Percentiles rank a stretch among this genome's conserved stretches.
phyloP scores from a whole-genome alignment of 2,113 vertebrate species.

The Choloepus hoffmanni region DNA sequence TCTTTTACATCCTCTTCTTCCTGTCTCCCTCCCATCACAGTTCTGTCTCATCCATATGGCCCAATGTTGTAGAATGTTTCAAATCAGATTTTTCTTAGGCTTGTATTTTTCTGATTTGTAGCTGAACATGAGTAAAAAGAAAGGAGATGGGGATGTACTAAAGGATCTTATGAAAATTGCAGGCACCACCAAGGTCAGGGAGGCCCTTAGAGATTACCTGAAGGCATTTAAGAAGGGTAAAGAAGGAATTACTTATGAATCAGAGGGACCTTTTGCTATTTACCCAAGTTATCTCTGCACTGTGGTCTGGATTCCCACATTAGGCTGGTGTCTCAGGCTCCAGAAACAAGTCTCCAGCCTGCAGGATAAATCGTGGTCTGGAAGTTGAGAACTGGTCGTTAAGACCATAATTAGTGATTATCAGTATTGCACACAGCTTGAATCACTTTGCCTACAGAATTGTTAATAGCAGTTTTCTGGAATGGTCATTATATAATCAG shows the following conservation, averaged over 20 bases:
- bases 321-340: not conserved
- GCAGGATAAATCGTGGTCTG: not conserved
- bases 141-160: conserved; percentile 84
- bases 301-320: conserved; percentile 11
- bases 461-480: conserved; percentile 18
- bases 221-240: conserved; percentile 87
- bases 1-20: not conserved
- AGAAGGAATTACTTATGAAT: conserved; percentile 55
- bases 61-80: not conserved
- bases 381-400: not conserved
- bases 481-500: conserved; percentile 21
- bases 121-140: conserved; percentile 87
- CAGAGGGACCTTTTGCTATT: conserved; percentile 39
- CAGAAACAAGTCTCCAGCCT: not conserved
- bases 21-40: not conserved
- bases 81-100: conserved; percentile 12
- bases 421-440: not conserved
- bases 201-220: conserved; percentile 86
- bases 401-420: not conserved
- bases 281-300: conserved; percentile 7
- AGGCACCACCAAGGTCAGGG: conserved; percentile 84
- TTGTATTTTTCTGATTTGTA: conserved; percentile 78
- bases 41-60: not conserved
- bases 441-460: not conserved
- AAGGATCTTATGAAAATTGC: conserved; percentile 87